Base-by-base conservation (phyloP, 2,797 vertebrate species). In the Molothrus ater region DNA sequence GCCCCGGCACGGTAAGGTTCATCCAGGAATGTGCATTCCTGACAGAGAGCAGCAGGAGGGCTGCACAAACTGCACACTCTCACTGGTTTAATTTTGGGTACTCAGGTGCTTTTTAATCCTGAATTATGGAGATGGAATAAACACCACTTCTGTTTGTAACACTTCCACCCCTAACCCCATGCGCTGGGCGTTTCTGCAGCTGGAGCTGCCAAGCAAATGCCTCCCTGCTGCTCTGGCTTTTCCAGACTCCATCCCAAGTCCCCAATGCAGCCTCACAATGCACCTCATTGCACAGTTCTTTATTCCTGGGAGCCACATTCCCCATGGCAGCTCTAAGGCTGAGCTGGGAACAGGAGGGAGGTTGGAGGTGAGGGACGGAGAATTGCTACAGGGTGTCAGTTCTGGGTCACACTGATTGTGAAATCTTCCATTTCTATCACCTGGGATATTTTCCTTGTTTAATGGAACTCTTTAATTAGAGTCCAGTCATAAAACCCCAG, bases 81-180 rank as follows among this genome's bases (percentile, higher is more conserved):
- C 4, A 3, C 50, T 69, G 42, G 5, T 43, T 50, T 32, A 7
- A n/a, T 50, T 50, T 29, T 36, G 25, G 29, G 17, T 36, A 25
- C 42, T 42, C 31, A 18, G 28, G 17, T 84, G 70, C 21, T 60
- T 89, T 81, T 42, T 3, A 51, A 31, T 45, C 45, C 40, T 70
- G 13, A 24, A 11, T 74, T 43, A 5, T 1, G 3, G 51, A 79
- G 66, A 6, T 14, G 36, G 60, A n/a, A 78, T 14, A 83, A 92
- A 54, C 8, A 24, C 17, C 31, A 3, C 14, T 63, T 57, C 15
- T 19, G 3, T 43, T 47, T 50, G 56, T 73, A 40, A 13, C 8
- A 1, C 17, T n/a, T 54, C 53, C 82, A 66, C 78, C 9, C 0
- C 0, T 80, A 51, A 32, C 25, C 9, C 53, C 42, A 19, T 0